Evolutionary conservation across 1,140 invertebrate species (phyloP), one percentile per base, ranked within the genome.

Genomic region (Sinella curviseta): DNA sequence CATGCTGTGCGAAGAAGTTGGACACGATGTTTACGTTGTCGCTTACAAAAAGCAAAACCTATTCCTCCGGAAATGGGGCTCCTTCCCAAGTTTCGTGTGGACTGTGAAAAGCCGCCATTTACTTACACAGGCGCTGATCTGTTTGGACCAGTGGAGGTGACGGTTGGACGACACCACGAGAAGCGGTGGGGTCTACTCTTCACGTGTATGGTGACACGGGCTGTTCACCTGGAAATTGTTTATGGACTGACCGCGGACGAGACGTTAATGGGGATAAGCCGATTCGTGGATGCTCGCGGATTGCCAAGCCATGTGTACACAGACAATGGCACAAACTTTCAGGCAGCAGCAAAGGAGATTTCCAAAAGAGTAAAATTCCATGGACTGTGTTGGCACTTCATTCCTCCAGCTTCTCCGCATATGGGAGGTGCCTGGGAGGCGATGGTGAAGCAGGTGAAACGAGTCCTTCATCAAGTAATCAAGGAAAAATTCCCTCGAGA

Each of bases 321-420:
- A 14, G 85, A 87, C 70, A 87, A 87, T 60, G 86, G 78, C 0
- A 85, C 84, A 1, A 85, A 85, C 76, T 85, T 87, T 30, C 78
- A 82, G 28, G 81, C 81, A 1, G 83, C 31, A 8, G 70, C 30
- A 31, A 74, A 74, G 17, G 70, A 74, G 31, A 74, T 33, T 28
- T 12, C 4, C 4, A 74, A 33, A 12, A 16, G 14, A 4, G 30
- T 12, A 31, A 36, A 31, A 16, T 12, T 30, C 1, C n/a, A 36
- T 16, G 24, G 24, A 8, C 12, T 33, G 17, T 8, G 16, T 12
- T 74, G 70, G 70, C 70, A 75, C 35, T 75, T 36, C 17, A 75
- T 24, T n/a, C 74, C 74, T 2, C 34, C 74, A 16, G 34, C 74
- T 24, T n/a, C 74, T 8, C 74, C 74, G 3, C 74, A 75, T 34